Percentiles rank a stretch among this genome's conserved stretches.
Evolutionary conservation across 2,888 invertebrate genomes (phyloP).

Genomic region (Drosophila quinaria): DNA sequence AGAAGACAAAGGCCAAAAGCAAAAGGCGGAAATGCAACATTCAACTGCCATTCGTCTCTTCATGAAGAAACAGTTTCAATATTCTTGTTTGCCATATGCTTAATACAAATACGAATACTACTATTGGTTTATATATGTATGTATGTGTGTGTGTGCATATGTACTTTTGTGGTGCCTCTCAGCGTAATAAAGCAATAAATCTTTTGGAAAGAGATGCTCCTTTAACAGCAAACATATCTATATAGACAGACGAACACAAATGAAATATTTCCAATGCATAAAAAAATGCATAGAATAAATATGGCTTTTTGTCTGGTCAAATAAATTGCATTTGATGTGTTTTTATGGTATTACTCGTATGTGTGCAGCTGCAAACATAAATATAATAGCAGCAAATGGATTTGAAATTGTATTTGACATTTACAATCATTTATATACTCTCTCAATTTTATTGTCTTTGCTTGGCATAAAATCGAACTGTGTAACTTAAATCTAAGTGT

Average conservation of each 20-base stretch:
- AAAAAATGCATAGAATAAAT: slow-evolving; percentile 52
- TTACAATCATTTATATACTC: slow-evolving; percentile 22
- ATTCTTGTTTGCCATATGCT: slow-evolving; percentile 52
- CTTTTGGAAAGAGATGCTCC: slow-evolving; percentile 37
- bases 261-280: slow-evolving; percentile 24
- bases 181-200: slow-evolving; percentile 71
- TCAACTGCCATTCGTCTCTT: slow-evolving; percentile 41
- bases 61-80: slow-evolving; percentile 55
- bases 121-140: neutral
- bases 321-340: slow-evolving; percentile 54
- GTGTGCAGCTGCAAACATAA: slow-evolving; percentile 23
- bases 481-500: neutral
- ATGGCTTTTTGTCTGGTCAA: slow-evolving; percentile 53
- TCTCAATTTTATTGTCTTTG: neutral
- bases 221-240: slow-evolving; percentile 17
- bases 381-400: slow-evolving; percentile 19
- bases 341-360: slow-evolving; percentile 14
- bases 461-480: neutral
- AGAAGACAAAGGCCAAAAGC: slow-evolving; percentile 62
- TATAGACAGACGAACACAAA: neutral
- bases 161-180: slow-evolving; percentile 25
- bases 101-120: slow-evolving; percentile 33
- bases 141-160: neutral
- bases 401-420: slow-evolving; percentile 45
- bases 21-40: slow-evolving; percentile 57